These are phyloP conservation scores for Leptosomus discolor DNA, from an alignment of 2,113 vertebrate species.

Conservation along the genomic window DNA sequence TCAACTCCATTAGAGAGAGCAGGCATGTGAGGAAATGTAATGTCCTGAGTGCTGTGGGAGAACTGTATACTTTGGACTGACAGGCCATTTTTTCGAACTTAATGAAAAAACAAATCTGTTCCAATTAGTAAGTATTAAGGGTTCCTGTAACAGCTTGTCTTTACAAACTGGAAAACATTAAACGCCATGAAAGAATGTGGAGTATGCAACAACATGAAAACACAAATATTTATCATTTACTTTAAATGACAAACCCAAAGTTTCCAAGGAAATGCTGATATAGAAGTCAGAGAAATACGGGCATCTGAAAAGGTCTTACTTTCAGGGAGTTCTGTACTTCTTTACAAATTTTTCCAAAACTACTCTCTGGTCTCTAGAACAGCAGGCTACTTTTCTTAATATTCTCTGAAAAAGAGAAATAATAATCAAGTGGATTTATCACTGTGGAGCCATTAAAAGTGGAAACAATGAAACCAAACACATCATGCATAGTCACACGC, in stretches of 20 bases:
- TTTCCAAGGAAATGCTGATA: neutral
- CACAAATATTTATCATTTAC: neutral
- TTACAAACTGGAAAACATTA: neutral
- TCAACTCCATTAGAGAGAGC: neutral
- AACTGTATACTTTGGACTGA: neutral
- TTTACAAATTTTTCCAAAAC: neutral
- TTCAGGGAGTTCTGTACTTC: neutral
- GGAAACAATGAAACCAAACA: neutral
- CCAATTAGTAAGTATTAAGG: neutral
- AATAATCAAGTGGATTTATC: neutral
- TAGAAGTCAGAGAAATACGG: neutral
- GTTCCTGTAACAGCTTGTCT: neutral
- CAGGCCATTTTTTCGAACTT: neutral
- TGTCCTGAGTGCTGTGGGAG: neutral
- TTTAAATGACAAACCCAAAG: neutral
- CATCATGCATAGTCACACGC: neutral
- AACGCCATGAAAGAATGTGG: neutral
- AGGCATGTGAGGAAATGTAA: neutral
- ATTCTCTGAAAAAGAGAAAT: neutral
- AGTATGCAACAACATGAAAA: neutral
- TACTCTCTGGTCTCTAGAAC: neutral
- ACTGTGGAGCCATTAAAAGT: neutral
- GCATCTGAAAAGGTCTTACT: neutral
- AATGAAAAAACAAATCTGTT: neutral
- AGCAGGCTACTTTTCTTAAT: neutral